Evolutionary conservation across 92 coral and sea anemone species (phyloP), one percentile per base, ranked within the genome.

Genomic region (Micromussa lordhowensis): DNA sequence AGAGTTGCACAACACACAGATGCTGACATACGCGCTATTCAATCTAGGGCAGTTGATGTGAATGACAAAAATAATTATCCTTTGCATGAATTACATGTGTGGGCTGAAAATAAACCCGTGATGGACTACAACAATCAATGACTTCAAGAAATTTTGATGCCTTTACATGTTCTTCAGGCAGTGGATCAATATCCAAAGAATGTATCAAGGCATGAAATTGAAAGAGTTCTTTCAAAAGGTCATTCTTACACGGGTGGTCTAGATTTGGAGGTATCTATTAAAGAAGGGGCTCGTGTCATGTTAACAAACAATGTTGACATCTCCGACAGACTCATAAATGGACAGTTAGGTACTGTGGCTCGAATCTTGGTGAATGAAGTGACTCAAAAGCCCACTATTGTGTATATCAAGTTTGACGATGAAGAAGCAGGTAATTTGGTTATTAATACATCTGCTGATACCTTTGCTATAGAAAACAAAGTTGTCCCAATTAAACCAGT

Each of bases 361-460:
- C 36, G 5, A 82, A 89, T 84, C 13, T 54, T 21, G 6, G 64
- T 75, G 8, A 75, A 74, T 51, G 69, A 53, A 30, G 51, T 38
- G 19, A 32, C 55, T 28, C 63, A 90, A 69, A 90, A 82, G 24
- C 91, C 95, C 38, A 26, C 85, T 32, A 79, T 81, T 26, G 70
- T 95, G 11, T 93, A 91, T 81, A 80, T 95, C 14, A 93, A 90
- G 66, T 91, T 95, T 92, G 96, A 95, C 88, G 96, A 93, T 81
- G 51, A 68, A 19, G 66, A 72, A 32, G 98, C 96, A 57, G 96
- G 96, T 5, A 61, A 76, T 24, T 49, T 22, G 28, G 1, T 87
- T 38, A 91, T 95, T 7, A 21, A 81, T 7, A 93, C 88, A 8
- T 3, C 77, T 57, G 79, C 29, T 54, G 59, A 90, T 31, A 4